Conservation (phyloP, 2,888 invertebrate genomes). For the Lasioglossum lativentre region DNA sequence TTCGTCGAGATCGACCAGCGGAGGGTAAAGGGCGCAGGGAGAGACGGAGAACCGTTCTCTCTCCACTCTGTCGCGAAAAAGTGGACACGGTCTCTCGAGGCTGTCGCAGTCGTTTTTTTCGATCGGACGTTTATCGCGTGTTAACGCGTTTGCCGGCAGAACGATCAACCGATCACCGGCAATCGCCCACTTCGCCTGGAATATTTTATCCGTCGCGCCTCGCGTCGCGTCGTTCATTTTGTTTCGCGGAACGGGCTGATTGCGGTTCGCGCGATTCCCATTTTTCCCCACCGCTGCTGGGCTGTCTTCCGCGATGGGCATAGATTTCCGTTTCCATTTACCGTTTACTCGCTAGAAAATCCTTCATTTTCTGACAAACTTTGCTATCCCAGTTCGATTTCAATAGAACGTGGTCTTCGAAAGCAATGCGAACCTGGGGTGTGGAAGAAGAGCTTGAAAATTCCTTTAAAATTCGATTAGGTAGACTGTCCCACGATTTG, state of each 20-base stretch:
- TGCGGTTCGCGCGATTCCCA: neutral
- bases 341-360: neutral
- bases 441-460: neutral
- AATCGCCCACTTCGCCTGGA: too few species aligned
- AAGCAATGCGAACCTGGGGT: neutral
- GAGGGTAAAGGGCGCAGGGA: too few species aligned
- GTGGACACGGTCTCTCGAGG: neutral
- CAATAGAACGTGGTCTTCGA: neutral
- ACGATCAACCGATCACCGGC: conserved; percentile 6
- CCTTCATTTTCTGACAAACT: neutral
- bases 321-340: neutral
- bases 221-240: neutral
- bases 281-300: neutral
- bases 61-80: conserved; percentile 15
- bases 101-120: conserved; percentile 1
- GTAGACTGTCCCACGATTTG: too few species aligned
- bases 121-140: conserved; percentile 12
- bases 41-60: neutral
- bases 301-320: neutral
- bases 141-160: conserved; percentile 2
- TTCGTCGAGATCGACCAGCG: conserved; percentile 18
- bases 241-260: neutral
- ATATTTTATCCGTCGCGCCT: neutral
- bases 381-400: neutral
- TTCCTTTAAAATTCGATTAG: neutral